Percentiles rank a stretch among this genome's conserved stretches.
Evolutionary conservation across 2,113 vertebrate genomes (phyloP).

Genomic region (Gadus chalcogrammus): DNA sequence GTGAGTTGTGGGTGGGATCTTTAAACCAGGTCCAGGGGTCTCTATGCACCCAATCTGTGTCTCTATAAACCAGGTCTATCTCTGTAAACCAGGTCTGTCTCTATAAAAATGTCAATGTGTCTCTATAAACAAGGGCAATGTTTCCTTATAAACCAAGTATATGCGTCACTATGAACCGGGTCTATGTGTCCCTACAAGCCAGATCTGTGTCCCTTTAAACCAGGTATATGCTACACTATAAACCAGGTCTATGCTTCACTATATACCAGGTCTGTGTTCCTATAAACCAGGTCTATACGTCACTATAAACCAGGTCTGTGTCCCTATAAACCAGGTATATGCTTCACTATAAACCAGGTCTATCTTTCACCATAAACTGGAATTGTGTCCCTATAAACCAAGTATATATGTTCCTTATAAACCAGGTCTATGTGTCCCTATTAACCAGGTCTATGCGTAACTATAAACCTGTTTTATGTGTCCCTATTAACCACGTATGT

Average conservation of each 20-base stretch:
- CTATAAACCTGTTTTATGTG: background rate
- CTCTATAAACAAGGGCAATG: too few species aligned
- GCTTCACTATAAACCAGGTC: background rate
- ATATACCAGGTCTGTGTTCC: constrained; percentile 60
- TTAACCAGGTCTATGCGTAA: background rate
- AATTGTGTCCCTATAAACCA: background rate
- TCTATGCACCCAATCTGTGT: too few species aligned
- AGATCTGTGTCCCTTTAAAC: background rate
- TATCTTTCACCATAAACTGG: constrained; percentile 66
- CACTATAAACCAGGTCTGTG: background rate
- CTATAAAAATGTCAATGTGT: too few species aligned
- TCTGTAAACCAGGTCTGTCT: too few species aligned
- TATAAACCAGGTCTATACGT: background rate
- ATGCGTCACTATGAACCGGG: too few species aligned
- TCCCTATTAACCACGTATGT: background rate
- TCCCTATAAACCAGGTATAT: background rate
- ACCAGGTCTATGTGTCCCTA: background rate
- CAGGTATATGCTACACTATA: background rate
- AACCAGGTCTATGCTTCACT: background rate
- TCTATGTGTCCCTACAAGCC: too few species aligned
- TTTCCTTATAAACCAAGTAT: too few species aligned
- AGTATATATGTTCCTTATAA: background rate
- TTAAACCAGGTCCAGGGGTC: too few species aligned
- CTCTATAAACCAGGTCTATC: too few species aligned
- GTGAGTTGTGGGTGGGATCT: background rate